These are phyloP conservation scores for Heliopora coerulea DNA, from an alignment of 92 coral and sea anemone genomes.

Conservation along the genomic window DNA sequence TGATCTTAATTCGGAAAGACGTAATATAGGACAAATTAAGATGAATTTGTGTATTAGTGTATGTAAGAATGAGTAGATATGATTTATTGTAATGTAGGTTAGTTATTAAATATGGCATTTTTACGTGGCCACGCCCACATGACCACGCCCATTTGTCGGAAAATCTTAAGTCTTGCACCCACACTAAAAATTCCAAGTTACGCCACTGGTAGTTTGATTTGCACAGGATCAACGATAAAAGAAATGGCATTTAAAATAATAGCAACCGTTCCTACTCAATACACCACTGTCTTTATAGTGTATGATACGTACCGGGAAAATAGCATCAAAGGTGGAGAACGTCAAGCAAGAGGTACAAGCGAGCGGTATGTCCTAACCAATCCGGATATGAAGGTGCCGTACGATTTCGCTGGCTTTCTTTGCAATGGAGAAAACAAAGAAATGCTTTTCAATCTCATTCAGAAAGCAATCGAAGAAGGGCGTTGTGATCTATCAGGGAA, in stretches of 20 bases:
- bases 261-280: constrained; percentile 7
- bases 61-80: too few species aligned
- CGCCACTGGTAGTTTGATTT: too few species aligned
- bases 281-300: constrained; percentile 4
- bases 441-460: constrained; percentile 18
- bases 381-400: constrained; percentile 26
- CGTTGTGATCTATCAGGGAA: not conserved
- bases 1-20: too few species aligned
- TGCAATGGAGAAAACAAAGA: constrained; percentile 27
- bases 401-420: constrained; percentile 13
- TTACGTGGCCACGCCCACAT: too few species aligned
- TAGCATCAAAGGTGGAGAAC: constrained; percentile 2
- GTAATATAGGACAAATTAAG: too few species aligned
- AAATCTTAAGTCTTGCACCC: too few species aligned
- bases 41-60: too few species aligned
- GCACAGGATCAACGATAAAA: not conserved
- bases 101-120: too few species aligned
- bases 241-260: constrained; percentile 18
- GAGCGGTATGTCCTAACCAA: constrained; percentile 13
- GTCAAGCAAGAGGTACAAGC: not conserved
- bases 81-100: too few species aligned
- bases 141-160: too few species aligned
- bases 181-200: too few species aligned
- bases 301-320: not conserved
- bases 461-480: constrained; percentile 7